phyloP scores from a whole-genome alignment of 2,888 invertebrate species.

The Syrphus vitripennis region DNA sequence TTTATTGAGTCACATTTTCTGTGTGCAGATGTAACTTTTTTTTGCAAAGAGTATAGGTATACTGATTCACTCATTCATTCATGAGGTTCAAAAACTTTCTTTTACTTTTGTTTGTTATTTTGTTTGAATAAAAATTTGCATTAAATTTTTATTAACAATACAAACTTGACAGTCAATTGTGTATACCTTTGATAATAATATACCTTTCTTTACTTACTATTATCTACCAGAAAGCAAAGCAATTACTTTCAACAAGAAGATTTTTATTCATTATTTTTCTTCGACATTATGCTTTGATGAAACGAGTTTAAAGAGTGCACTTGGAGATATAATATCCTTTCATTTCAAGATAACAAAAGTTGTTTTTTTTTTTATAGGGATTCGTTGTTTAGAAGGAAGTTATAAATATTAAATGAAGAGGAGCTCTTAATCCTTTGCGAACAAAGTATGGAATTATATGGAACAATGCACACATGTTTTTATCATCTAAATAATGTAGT shows the following conservation, averaged over 20 bases:
- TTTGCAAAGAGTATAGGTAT: too few species aligned
- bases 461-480: neutral
- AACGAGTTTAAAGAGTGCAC: neutral
- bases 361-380: neutral
- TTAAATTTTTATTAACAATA: slow-evolving; percentile 49
- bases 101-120: neutral
- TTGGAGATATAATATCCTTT: neutral
- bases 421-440: neutral
- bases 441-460: neutral
- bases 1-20: neutral
- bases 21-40: neutral
- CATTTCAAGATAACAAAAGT: neutral
- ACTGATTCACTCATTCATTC: neutral
- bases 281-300: neutral
- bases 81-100: neutral
- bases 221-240: neutral
- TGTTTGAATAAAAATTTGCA: slow-evolving; percentile 60
- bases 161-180: slow-evolving; percentile 44
- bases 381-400: neutral
- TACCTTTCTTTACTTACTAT: neutral
- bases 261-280: neutral
- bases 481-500: neutral
- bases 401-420: neutral
- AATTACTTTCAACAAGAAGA: slow-evolving; percentile 35
- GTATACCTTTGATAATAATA: neutral